Evolutionary conservation across 2,888 invertebrate genomes (phyloP).

Genomic region (Norana najaformis): DNA sequence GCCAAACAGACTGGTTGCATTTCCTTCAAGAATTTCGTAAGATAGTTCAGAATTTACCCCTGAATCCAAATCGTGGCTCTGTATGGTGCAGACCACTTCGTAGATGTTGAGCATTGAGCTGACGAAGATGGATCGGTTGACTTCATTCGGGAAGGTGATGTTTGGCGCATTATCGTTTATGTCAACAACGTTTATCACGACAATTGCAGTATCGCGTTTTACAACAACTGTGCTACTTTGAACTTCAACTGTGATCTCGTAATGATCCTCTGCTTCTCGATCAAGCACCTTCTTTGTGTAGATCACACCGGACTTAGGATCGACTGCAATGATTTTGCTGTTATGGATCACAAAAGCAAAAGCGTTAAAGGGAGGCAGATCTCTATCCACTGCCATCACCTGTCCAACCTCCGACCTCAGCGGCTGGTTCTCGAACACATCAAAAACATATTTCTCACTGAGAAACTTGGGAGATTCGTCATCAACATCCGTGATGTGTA

Average conservation of each 20-base stretch:
- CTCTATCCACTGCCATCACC: slow-evolving; percentile 53
- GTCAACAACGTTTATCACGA: slow-evolving; percentile 35
- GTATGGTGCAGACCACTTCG: slow-evolving; percentile 30
- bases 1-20: slow-evolving; percentile 22
- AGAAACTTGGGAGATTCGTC: slow-evolving; percentile 49
- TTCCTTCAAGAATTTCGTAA: slow-evolving; percentile 36
- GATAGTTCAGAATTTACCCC: slow-evolving; percentile 39
- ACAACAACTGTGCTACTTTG: slow-evolving; percentile 31
- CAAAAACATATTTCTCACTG: slow-evolving; percentile 82
- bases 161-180: slow-evolving; percentile 40
- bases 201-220: slow-evolving; percentile 28
- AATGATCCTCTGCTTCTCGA: slow-evolving; percentile 72
- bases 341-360: slow-evolving; percentile 49
- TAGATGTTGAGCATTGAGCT: slow-evolving; percentile 28
- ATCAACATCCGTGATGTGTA: slow-evolving; percentile 57
- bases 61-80: slow-evolving; percentile 37
- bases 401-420: slow-evolving; percentile 50
- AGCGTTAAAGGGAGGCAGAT: slow-evolving; percentile 49
- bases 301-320: slow-evolving; percentile 73
- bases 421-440: slow-evolving; percentile 69
- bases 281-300: slow-evolving; percentile 81
- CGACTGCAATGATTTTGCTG: slow-evolving; percentile 50
- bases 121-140: slow-evolving; percentile 34
- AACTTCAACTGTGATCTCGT: slow-evolving; percentile 32
- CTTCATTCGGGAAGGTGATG: slow-evolving; percentile 34